Percentiles rank a stretch among this genome's conserved stretches.
Evolutionary conservation across 2,888 invertebrate species (phyloP).

Genomic region (Andrena haemorrhoa): DNA sequence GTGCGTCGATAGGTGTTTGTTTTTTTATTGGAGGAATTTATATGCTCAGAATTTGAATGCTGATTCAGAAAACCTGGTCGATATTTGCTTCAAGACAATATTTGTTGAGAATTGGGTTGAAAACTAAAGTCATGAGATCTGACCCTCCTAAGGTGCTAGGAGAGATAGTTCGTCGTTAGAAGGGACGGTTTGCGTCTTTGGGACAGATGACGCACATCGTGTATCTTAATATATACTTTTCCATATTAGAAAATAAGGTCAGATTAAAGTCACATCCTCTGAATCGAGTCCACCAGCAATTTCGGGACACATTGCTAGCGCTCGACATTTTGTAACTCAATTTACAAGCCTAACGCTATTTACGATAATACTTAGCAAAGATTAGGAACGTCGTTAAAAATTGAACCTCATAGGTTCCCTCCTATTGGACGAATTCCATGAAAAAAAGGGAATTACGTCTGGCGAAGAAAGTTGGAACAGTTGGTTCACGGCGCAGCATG

Average conservation of each 20-base stretch:
- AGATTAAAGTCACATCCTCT: not conserved
- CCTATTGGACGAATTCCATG: not conserved
- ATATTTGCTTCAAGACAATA: no score
- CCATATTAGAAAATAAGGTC: not conserved
- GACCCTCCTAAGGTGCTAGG: no score
- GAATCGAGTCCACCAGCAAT: not conserved
- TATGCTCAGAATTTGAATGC: no score
- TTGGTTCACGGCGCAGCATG: not conserved
- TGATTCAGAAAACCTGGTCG: no score
- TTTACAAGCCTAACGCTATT: not conserved
- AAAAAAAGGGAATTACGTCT: constrained; percentile 23
- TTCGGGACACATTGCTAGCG: not conserved
- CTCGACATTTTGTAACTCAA: not conserved
- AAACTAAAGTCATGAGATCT: no score
- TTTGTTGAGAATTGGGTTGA: no score
- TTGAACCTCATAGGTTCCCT: not conserved
- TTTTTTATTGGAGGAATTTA: no score
- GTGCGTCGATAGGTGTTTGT: no score
- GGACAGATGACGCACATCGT: no score
- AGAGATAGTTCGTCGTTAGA: no score
- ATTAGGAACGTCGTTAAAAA: not conserved
- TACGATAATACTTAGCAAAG: not conserved
- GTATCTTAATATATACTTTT: not conserved
- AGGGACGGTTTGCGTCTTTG: no score
- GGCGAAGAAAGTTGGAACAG: constrained; percentile 4